Evolutionary conservation across 1,140 invertebrate species (phyloP), one percentile per base, ranked within the genome.

Genomic region (Conopomorpha cramerella): DNA sequence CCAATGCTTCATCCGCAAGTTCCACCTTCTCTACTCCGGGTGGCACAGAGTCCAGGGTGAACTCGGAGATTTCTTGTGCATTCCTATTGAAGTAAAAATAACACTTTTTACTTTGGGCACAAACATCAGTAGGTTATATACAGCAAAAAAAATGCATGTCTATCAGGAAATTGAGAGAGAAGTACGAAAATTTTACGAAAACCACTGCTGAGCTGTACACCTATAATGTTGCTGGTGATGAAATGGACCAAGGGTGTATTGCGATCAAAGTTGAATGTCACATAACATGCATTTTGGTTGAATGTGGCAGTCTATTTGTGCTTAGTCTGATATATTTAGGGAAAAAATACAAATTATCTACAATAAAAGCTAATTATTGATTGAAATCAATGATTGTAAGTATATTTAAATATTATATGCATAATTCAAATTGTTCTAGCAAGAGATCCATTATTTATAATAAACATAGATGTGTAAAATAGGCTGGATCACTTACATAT

Each of bases 401-500:
- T 23, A 6, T 23, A 23, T 23, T 23, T 4, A 23, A 23, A 23
- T 23, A n/a, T n/a, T n/a, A n/a, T 23, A 23, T 23, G 19, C 4
- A 10, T 6, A 6, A 23, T 23, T 23, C 19, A 26, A 26, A 26
- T 26, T 8, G 8, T 8, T 26, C 8, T 26, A 8, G 25, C n/a
- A 8, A 26, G 8, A 26, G n/a, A 26, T 26, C n/a, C n/a, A n/a
- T n/a, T n/a, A n/a, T n/a, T n/a, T n/a, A 16, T 35, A 43, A 27
- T 32, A 16, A 11, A 38, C n/a, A n/a, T n/a, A n/a, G n/a, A n/a
- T n/a, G n/a, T 30, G 14, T 30, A 30, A 30, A 35, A 35, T 8
- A 26, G 16, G 25, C 25, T 25, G 15, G 11, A 35, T 25, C 40
- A 53, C 35, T 56, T 57, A 67, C 71, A 84, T 80, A 55, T 85